phyloP scores from a whole-genome alignment of 2,888 invertebrate genomes.

The Mesorhabditis sp. region DNA sequence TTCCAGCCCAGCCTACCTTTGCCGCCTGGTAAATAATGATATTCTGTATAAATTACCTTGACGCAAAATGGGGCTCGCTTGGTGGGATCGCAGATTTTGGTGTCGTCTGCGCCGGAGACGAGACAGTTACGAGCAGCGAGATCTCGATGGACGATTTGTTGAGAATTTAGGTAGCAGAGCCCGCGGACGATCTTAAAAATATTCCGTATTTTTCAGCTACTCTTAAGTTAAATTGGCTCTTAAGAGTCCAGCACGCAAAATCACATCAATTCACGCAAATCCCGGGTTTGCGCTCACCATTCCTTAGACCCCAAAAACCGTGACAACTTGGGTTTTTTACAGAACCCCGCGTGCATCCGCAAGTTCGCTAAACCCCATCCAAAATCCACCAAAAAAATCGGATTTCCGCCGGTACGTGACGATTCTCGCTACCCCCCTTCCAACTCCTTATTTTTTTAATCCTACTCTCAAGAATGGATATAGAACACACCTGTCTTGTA shows the following conservation, averaged over 20 bases:
- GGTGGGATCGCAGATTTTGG: slow-evolving; percentile 24
- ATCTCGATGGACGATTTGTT: slow-evolving; percentile 83
- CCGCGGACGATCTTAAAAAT: slow-evolving; percentile 78
- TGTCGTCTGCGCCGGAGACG: slow-evolving; percentile 64
- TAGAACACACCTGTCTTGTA: slow-evolving; percentile 71
- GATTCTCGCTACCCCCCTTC: neutral
- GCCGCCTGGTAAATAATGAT: too few relatives aligned
- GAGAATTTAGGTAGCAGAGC: slow-evolving; percentile 67
- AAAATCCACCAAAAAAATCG: too few relatives aligned
- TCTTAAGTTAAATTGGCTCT: slow-evolving; percentile 69
- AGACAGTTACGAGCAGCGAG: slow-evolving; percentile 92
- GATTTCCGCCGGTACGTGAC: too few relatives aligned
- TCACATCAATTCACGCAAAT: too few relatives aligned
- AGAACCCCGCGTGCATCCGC: neutral
- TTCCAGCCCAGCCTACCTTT: too few relatives aligned
- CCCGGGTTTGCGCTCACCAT: too few relatives aligned
- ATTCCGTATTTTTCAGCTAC: slow-evolving; percentile 70
- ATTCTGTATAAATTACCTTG: slow-evolving; percentile 24
- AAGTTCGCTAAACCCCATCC: too few relatives aligned
- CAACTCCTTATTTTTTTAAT: neutral
- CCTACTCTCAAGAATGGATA: neutral
- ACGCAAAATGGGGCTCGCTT: slow-evolving; percentile 45
- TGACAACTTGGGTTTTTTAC: neutral
- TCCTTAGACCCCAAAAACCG: too few relatives aligned
- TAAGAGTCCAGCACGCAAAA: slow-evolving; percentile 66